Percentiles rank a stretch among this genome's conserved stretches.
phyloP scores from a whole-genome alignment of 1,140 invertebrate species.

The Diabrotica virgifera region DNA sequence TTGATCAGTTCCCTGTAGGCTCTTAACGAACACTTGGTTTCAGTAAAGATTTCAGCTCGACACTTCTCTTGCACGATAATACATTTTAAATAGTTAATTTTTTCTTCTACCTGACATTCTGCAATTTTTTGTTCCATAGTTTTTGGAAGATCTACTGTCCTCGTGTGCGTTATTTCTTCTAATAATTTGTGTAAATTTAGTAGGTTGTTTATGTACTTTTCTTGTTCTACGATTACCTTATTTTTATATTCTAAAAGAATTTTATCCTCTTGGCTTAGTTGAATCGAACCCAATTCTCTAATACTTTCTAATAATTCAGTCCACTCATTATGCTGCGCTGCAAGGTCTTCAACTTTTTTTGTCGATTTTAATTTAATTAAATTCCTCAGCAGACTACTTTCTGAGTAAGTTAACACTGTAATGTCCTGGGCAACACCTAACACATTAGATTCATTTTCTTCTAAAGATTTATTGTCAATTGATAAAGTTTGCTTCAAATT shows the following conservation, averaged over 20 bases:
- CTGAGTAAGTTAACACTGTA: constrained; percentile 25
- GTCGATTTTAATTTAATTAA: constrained; percentile 22
- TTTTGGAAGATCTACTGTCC: constrained; percentile 27
- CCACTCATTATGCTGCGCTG: background rate
- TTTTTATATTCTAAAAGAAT: constrained; percentile 25
- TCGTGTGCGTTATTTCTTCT: constrained; percentile 30
- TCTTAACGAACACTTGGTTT: constrained; percentile 32
- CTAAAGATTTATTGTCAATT: constrained; percentile 15
- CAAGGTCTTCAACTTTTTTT: constrained; percentile 20
- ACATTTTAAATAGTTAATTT: constrained; percentile 32
- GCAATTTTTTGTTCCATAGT: constrained; percentile 25
- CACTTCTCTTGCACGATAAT: constrained; percentile 29
- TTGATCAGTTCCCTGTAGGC: constrained; percentile 37
- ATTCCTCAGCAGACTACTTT: constrained; percentile 21
- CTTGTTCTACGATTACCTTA: constrained; percentile 28
- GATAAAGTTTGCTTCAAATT: constrained; percentile 17
- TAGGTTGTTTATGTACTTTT: constrained; percentile 30
- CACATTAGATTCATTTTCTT: constrained; percentile 6
- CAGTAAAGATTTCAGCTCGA: constrained; percentile 36
- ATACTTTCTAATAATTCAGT: background rate
- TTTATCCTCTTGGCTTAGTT: constrained; percentile 21
- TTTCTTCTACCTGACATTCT: constrained; percentile 28
- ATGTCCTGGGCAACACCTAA: constrained; percentile 22
- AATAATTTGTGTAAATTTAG: constrained; percentile 28
- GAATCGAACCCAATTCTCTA: constrained; percentile 3